Percentiles rank a stretch among this genome's conserved stretches.
Evolutionary conservation across 2,113 vertebrate species (phyloP).

Genomic region (Xyrauchen texanus): DNA sequence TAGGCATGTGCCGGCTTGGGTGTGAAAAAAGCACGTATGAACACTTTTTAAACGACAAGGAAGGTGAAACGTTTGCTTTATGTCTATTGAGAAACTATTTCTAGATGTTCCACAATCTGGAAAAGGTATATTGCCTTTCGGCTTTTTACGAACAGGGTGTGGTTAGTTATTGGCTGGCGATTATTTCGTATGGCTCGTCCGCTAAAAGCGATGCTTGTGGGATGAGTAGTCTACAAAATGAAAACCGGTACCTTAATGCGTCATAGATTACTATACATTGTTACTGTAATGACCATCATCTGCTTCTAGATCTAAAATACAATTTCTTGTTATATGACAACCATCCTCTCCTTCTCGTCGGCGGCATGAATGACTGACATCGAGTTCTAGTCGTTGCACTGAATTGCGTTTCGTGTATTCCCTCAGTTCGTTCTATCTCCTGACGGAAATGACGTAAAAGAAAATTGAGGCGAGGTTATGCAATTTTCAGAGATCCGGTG

Average conservation of each 20-base stretch:
- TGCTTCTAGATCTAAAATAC: slow-evolving; percentile 7
- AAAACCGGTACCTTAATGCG: neutral
- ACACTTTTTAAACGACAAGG: neutral
- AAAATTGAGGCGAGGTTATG: slow-evolving; percentile 29
- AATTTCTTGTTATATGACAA: neutral
- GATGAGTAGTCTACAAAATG: neutral
- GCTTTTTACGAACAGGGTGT: slow-evolving; percentile 31
- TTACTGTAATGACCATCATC: neutral
- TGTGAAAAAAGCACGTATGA: too few species aligned
- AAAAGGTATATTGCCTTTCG: neutral
- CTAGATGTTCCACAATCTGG: neutral
- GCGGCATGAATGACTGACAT: slow-evolving; percentile 2
- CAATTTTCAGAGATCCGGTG: slow-evolving; percentile 30
- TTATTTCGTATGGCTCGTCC: neutral
- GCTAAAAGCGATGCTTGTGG: neutral
- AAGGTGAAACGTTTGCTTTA: neutral
- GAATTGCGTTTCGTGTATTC: too few species aligned
- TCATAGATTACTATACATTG: neutral
- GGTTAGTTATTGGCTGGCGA: slow-evolving; percentile 27
- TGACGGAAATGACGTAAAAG: slow-evolving; percentile 34
- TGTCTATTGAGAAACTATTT: neutral
- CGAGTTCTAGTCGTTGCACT: neutral
- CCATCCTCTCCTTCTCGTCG: neutral
- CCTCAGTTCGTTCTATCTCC: neutral
- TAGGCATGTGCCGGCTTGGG: too few species aligned